phyloP scores from a whole-genome alignment of 2,888 invertebrate species.

The Drosophila pseudotakahashii region DNA sequence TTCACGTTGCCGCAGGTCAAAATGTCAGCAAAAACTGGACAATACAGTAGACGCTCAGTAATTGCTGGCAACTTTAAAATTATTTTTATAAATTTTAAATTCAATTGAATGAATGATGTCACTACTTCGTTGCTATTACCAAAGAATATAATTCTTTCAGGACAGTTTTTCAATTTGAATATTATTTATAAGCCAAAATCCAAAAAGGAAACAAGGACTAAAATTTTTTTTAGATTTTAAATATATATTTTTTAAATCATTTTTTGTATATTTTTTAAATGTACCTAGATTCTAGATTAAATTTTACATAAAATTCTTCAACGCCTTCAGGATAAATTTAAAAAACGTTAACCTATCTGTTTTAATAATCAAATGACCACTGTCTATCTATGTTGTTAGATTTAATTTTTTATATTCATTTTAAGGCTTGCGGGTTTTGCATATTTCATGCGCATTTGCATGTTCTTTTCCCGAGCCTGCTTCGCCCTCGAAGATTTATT shows the following conservation, averaged over 20 bases:
- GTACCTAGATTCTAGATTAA: too few relatives aligned
- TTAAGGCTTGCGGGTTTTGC: slow-evolving; percentile 49
- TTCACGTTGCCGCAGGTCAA: slow-evolving; percentile 57
- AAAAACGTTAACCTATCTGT: background rate
- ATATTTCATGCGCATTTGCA: slow-evolving; percentile 58
- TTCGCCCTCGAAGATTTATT: slow-evolving; percentile 59
- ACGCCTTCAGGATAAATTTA: too few relatives aligned
- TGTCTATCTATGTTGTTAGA: slow-evolving; percentile 18
- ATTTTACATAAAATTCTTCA: too few relatives aligned
- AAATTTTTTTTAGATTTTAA: too few relatives aligned
- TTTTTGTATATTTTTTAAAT: too few relatives aligned
- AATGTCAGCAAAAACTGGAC: slow-evolving; percentile 66
- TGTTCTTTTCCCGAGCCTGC: slow-evolving; percentile 26
- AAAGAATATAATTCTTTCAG: too few relatives aligned
- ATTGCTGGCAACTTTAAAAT: slow-evolving; percentile 8
- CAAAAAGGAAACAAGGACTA: too few relatives aligned
- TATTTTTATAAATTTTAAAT: background rate
- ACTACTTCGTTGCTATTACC: too few relatives aligned
- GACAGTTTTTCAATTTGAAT: too few relatives aligned
- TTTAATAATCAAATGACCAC: slow-evolving; percentile 5
- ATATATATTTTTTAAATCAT: background rate
- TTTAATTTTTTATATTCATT: slow-evolving; percentile 31
- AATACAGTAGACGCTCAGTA: slow-evolving; percentile 36
- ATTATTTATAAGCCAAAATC: too few relatives aligned
- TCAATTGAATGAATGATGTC: background rate